Percentiles rank a stretch among this genome's conserved stretches.
Conservation (phyloP, 2,797 vertebrate species). For the Enteromius unitaeniatus region DNA sequence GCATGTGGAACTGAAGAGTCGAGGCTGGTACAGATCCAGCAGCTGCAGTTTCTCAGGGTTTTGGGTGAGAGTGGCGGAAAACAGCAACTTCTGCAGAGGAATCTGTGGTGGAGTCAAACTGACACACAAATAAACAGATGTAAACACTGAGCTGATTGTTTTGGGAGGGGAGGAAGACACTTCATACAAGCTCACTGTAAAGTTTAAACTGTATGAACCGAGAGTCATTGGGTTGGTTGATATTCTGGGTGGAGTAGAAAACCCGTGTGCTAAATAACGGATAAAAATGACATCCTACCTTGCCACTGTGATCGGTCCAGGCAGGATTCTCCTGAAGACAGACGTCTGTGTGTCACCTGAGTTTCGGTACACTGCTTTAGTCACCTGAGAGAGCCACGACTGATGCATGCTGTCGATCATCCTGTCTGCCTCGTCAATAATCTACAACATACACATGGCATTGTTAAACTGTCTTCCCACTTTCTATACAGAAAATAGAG, state of each 20-base stretch:
- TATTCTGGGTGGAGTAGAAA: background rate
- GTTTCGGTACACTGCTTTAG: conserved; percentile 78
- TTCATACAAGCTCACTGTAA: background rate
- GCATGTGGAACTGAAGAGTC: conserved; percentile 87
- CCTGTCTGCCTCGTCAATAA: conserved; percentile 93
- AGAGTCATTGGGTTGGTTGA: background rate
- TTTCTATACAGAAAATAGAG: background rate
- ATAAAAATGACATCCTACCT: conserved; percentile 74
- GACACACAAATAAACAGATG: conserved; percentile 40
- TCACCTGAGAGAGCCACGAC: conserved; percentile 88
- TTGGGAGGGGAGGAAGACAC: background rate
- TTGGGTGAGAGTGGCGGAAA: conserved; percentile 94
- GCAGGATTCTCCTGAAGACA: conserved; percentile 79
- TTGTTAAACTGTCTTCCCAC: background rate
- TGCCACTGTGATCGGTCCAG: conserved; percentile 80
- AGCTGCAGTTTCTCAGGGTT: conserved; percentile 94
- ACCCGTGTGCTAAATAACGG: background rate
- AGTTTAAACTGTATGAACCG: background rate
- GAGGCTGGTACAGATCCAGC: conserved; percentile 88
- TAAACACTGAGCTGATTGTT: background rate
- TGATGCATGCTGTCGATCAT: conserved; percentile 98
- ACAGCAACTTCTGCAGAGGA: conserved; percentile 94
- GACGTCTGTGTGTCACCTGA: conserved; percentile 39
- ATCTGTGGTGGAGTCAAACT: conserved; percentile 85
- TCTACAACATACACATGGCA: conserved; percentile 75